A percentile compares a stretch with the other conserved stretches of the same genome.
Evolutionary conservation across 2,888 invertebrate species (phyloP).

Genomic region (Chalcosyrphus nemorum): DNA sequence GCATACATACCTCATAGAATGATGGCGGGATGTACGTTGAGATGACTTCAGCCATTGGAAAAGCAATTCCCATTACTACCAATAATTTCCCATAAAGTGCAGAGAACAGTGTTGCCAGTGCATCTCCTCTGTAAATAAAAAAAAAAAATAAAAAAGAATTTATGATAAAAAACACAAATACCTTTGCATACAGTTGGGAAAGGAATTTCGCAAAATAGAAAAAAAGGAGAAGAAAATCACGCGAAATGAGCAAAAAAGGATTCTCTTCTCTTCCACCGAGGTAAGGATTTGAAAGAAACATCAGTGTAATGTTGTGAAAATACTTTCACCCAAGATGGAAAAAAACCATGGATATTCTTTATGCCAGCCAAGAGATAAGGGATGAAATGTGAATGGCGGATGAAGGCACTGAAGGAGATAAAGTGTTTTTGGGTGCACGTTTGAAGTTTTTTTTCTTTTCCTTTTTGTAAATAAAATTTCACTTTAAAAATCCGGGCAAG

Average conservation of each 20-base stretch:
- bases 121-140: slow-evolving; percentile 87
- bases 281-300: background rate
- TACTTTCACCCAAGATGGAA: background rate
- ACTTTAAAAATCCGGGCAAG: background rate
- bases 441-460: background rate
- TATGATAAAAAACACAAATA: background rate
- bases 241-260: slow-evolving; percentile 14
- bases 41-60: slow-evolving; percentile 98
- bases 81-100: slow-evolving; percentile 96
- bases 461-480: background rate
- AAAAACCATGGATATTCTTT: slow-evolving; percentile 6
- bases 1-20: slow-evolving; percentile 91
- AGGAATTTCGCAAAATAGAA: too few relatives aligned
- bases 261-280: too few relatives aligned
- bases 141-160: background rate
- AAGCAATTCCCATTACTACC: slow-evolving; percentile 96
- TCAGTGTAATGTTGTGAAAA: background rate
- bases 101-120: slow-evolving; percentile 93
- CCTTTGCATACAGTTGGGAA: background rate
- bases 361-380: background rate
- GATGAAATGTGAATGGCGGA: background rate
- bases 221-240: background rate
- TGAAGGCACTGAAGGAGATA: slow-evolving; percentile 1
- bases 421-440: slow-evolving; percentile 10
- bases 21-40: slow-evolving; percentile 96